These are phyloP conservation scores for Dendroctonus valens DNA, from an alignment of 1,140 invertebrate genomes.

Conservation along the genomic window DNA sequence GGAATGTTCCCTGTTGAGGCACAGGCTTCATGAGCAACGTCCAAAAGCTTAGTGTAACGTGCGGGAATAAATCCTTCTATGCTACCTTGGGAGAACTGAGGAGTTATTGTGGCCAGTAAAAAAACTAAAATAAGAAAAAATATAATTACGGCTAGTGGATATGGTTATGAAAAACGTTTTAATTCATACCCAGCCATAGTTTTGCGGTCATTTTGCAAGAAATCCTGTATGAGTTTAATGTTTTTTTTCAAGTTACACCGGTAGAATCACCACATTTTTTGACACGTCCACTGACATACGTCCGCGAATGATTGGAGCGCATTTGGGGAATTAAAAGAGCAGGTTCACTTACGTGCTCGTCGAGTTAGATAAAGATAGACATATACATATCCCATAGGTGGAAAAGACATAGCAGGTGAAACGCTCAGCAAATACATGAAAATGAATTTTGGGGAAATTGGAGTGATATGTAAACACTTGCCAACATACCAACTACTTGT, in stretches of 20 bases:
- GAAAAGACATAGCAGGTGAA: too few relatives aligned
- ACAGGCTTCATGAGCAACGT: slow-evolving; percentile 32
- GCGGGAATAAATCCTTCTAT: slow-evolving; percentile 42
- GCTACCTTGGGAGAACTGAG: slow-evolving; percentile 31
- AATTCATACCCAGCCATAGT: slow-evolving; percentile 11
- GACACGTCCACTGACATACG: slow-evolving; percentile 17
- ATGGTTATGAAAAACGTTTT: neutral
- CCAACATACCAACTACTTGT: too few relatives aligned
- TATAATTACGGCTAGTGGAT: neutral
- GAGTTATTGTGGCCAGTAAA: slow-evolving; percentile 15
- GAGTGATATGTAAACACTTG: too few relatives aligned
- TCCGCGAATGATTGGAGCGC: too few relatives aligned
- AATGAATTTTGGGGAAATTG: too few relatives aligned
- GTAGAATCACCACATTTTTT: slow-evolving; percentile 22
- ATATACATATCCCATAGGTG: too few relatives aligned
- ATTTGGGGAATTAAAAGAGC: too few relatives aligned
- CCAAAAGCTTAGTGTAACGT: slow-evolving; percentile 38
- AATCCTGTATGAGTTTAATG: slow-evolving; percentile 2
- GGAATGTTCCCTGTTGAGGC: slow-evolving; percentile 36
- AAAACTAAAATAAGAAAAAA: slow-evolving; percentile 18
- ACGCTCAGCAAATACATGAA: too few relatives aligned
- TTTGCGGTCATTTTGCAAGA: slow-evolving; percentile 18
- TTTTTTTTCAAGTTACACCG: slow-evolving; percentile 16
- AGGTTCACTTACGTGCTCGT: too few relatives aligned
- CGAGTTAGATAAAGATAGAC: too few relatives aligned